phyloP scores from a whole-genome alignment of 2,113 vertebrate genomes.

The Euleptes europaea region DNA sequence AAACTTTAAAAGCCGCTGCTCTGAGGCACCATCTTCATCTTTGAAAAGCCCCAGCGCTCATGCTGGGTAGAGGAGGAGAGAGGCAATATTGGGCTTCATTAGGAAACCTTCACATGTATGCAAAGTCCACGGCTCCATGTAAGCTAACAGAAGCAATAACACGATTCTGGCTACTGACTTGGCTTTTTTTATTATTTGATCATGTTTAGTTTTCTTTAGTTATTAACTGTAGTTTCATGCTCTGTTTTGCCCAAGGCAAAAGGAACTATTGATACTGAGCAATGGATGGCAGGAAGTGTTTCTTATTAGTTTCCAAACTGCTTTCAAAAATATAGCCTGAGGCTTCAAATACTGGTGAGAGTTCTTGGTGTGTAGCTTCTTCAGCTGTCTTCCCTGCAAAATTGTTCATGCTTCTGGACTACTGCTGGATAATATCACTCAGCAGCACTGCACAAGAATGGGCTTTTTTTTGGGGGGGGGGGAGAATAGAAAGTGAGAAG shows the following conservation, averaged over 20 bases:
- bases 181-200: neutral
- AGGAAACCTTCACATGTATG: neutral
- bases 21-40: neutral
- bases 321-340: neutral
- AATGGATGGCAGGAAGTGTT: neutral
- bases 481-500: no score
- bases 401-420: neutral
- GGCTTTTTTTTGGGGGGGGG: no score
- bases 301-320: neutral
- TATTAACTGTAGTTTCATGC: neutral
- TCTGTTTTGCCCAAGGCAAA: neutral
- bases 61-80: neutral
- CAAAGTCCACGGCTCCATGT: neutral
- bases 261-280: neutral
- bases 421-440: neutral
- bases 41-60: neutral
- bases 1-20: neutral
- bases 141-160: neutral
- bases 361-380: neutral
- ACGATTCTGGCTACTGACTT: neutral
- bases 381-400: neutral
- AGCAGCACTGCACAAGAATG: neutral
- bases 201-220: neutral
- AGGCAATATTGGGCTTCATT: neutral
- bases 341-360: neutral